Base-by-base conservation (phyloP, 2,888 invertebrate genomes). In the Cactoblastis cactorum region DNA sequence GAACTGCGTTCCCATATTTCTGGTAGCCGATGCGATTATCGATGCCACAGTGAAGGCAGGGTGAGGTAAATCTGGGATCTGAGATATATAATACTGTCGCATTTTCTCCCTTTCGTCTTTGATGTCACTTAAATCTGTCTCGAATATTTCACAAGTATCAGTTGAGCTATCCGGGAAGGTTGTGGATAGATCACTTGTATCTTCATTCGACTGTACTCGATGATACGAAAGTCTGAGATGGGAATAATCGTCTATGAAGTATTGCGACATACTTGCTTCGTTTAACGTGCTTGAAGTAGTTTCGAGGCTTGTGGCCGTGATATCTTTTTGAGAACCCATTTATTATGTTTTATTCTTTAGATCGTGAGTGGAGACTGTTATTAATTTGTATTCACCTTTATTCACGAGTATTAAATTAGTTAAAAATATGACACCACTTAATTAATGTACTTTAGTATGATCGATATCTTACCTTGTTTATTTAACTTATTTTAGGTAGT, bases 181-280 rank as follows among this genome's bases (percentile, higher is more conserved):
- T 39, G 41, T 34, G 12, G 49, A 39, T 34, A 15, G 4, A 34
- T 49, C 49, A 41, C 49, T 49, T 11, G 49, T 46, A 37, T 51
- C 46, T 9, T 41, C 53, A 53, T 35, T 57, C 45, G 38, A 15
- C 15, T 61, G 22, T 34, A 5, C 34, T 53, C 69, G 74, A 56
- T 83, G 79, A 55, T 79, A 82, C 1, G 78, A 81, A 5, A 80
- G 58, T 39, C 78, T 64, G 2, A 83, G 71, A 35, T 83, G 79
- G 1, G 80, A 83, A 54, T 76, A 76, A 54, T 81, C 80, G 51
- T 83, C 78, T 49, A 81, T 77, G 54, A 65, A 81, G 12, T 46
- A 53, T n/a, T 50, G 53, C 3, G 53, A 51, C 28, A 28, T 43
- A 14, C 15, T 28, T 15, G 28, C 43, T 11, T 9, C 43, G 43